A percentile compares a stretch with the other conserved stretches of the same genome.
phyloP scores from a whole-genome alignment of 2,888 invertebrate genomes.

The Brachynemurus nebulosus region DNA sequence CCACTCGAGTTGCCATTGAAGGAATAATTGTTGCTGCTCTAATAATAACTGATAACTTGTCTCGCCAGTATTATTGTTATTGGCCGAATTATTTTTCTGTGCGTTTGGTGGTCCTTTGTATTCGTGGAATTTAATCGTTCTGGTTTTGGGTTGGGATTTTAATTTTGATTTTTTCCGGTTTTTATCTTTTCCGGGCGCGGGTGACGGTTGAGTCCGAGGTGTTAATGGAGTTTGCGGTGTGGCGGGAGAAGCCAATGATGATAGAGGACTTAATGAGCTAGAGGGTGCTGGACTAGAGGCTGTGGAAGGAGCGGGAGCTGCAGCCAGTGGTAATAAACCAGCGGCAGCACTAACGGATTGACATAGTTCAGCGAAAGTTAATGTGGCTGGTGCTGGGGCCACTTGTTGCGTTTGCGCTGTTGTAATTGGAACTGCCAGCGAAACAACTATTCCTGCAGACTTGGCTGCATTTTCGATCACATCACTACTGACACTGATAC shows the following conservation, averaged over 20 bases:
- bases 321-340: slow-evolving; percentile 36
- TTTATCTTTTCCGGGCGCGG: slow-evolving; percentile 55
- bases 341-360: slow-evolving; percentile 38
- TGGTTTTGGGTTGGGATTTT: slow-evolving; percentile 64
- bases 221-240: slow-evolving; percentile 39
- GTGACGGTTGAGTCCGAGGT: slow-evolving; percentile 31
- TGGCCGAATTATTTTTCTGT: slow-evolving; percentile 51
- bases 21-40: slow-evolving; percentile 86
- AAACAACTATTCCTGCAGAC: slow-evolving; percentile 55
- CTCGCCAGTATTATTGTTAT: slow-evolving; percentile 43
- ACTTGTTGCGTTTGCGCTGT: slow-evolving; percentile 28
- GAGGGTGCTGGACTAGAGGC: slow-evolving; percentile 49
- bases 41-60: slow-evolving; percentile 83
- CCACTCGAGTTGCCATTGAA: slow-evolving; percentile 73
- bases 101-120: slow-evolving; percentile 89
- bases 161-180: slow-evolving; percentile 71
- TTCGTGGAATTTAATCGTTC: slow-evolving; percentile 94
- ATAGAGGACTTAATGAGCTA: slow-evolving; percentile 51
- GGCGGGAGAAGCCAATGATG: slow-evolving; percentile 49
- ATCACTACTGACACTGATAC: slow-evolving; percentile 31
- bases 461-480: slow-evolving; percentile 49
- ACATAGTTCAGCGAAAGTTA: slow-evolving; percentile 44
- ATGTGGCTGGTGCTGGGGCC: slow-evolving; percentile 17
- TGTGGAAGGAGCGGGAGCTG: slow-evolving; percentile 32
- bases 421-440: slow-evolving; percentile 44